A percentile compares a stretch with the other conserved stretches of the same genome.
Conservation (phyloP, 2,797 vertebrate genomes). For the Lerista edwardsae region DNA sequence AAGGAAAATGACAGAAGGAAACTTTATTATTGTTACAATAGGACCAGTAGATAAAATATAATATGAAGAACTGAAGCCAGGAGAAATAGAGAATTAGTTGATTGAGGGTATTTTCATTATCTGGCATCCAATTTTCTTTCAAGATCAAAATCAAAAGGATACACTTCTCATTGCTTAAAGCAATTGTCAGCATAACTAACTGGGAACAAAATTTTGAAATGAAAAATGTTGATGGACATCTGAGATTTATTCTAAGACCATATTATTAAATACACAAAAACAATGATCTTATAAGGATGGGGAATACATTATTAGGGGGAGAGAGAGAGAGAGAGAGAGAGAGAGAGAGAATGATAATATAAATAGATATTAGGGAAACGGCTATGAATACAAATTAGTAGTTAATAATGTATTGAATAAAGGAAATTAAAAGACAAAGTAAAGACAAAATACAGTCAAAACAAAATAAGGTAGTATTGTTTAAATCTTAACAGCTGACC, state of each 20-base stretch:
- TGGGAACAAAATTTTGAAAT: neutral
- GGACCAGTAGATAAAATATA: neutral
- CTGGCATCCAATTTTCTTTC: neutral
- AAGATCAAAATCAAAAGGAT: neutral
- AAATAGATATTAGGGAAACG: neutral
- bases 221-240: neutral
- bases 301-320: neutral
- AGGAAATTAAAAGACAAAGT: conserved; percentile 2
- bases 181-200: neutral
- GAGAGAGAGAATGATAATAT: neutral
- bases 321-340: too few relatives aligned
- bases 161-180: neutral
- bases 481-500: conserved; percentile 21
- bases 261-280: neutral
- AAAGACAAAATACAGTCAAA: neutral
- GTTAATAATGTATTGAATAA: neutral
- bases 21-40: neutral
- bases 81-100: neutral
- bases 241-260: conserved; percentile 8
- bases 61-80: neutral
- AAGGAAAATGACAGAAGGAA: neutral
- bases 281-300: neutral
- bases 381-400: neutral
- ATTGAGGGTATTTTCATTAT: neutral
- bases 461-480: conserved; percentile 7